Evolutionary conservation across 2,113 vertebrate genomes (phyloP).

Genomic region (Dipodomys merriami): DNA sequence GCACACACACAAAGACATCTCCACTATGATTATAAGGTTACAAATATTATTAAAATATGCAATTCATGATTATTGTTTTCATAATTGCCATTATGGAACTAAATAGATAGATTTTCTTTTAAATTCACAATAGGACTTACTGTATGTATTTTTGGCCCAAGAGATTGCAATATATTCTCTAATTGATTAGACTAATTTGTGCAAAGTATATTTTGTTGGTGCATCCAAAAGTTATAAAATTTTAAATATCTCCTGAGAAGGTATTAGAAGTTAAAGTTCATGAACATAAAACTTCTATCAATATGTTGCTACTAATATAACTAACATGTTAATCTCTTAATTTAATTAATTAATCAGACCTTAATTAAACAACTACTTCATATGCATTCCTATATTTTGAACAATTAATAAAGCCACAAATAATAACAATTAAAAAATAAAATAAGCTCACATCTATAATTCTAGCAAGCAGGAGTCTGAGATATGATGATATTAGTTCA

Average conservation of each 20-base stretch:
- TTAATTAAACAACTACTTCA: background rate
- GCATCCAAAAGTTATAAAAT: slow-evolving; percentile 4
- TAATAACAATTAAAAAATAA: too few species aligned
- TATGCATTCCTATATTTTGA: background rate
- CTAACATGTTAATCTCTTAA: background rate
- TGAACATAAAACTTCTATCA: background rate
- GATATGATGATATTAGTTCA: too few species aligned
- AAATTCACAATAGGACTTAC: slow-evolving; percentile 1
- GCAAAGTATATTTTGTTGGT: background rate
- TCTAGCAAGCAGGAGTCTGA: too few species aligned
- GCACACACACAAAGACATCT: background rate
- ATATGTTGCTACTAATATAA: background rate
- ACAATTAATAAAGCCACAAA: too few species aligned
- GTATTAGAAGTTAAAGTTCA: background rate
- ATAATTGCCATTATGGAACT: background rate
- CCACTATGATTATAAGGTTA: slow-evolving; percentile 18
- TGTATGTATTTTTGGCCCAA: slow-evolving; percentile 17
- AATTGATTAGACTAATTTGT: slow-evolving; percentile 20
- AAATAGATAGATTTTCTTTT: background rate
- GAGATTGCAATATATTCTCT: background rate
- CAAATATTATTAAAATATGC: background rate
- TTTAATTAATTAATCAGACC: background rate
- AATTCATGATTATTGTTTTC: slow-evolving; percentile 33
- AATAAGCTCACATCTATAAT: too few species aligned
- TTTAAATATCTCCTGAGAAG: background rate